These are phyloP conservation scores for Rotaria macrura DNA, from an alignment of 2,888 invertebrate species.

Conservation along the genomic window DNA sequence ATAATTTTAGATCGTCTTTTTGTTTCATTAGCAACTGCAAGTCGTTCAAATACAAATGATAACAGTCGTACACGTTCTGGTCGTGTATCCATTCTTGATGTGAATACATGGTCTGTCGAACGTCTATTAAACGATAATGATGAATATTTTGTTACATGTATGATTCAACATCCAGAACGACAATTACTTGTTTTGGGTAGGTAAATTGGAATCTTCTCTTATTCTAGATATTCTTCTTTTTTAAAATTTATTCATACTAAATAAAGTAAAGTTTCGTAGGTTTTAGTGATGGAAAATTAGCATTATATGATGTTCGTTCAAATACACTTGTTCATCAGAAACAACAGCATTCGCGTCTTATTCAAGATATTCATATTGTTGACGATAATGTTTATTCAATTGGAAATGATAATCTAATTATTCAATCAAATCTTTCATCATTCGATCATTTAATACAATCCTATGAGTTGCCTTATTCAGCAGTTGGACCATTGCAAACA, in stretches of 20 bases:
- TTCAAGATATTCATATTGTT: not conserved
- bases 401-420: not conserved
- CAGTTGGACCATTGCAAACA: not conserved
- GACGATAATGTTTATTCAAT: not conserved
- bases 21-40: not conserved
- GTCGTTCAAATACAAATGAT: not conserved
- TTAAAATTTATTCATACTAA: not conserved
- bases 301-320: not conserved
- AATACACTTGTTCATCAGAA: not conserved
- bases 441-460: not conserved
- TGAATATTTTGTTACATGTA: not conserved
- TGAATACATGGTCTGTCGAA: not conserved
- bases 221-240: not conserved
- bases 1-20: not conserved
- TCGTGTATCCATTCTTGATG: not conserved
- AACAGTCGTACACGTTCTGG: not conserved
- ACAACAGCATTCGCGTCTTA: not conserved
- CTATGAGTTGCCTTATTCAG: conserved; percentile 10
- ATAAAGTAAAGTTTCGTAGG: not conserved
- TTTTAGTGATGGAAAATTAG: conserved; percentile 9
- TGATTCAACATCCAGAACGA: not conserved
- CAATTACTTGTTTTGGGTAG: not conserved
- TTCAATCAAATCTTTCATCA: not conserved
- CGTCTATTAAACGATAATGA: not conserved
- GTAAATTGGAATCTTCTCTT: too few relatives aligned